phyloP scores from a whole-genome alignment of 2,113 vertebrate species.

The Haemorhous mexicanus region DNA sequence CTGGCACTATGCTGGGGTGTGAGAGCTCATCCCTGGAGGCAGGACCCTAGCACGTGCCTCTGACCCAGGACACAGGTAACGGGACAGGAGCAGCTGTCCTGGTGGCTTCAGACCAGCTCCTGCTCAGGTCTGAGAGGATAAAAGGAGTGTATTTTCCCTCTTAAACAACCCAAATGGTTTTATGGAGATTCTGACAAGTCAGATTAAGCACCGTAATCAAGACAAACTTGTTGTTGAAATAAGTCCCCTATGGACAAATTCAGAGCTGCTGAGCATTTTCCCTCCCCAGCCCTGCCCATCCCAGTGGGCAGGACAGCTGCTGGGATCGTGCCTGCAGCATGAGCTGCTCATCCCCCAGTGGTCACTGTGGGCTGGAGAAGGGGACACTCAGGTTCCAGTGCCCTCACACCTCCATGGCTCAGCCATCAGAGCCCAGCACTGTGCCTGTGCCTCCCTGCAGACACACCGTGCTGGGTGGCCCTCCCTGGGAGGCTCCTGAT shows the following conservation, averaged over 20 bases:
- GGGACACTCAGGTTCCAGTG: neutral
- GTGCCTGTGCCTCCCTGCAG: fast-evolving
- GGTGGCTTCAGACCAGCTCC: neutral
- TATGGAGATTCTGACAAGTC: slow-evolving; percentile 20
- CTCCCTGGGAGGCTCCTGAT: neutral
- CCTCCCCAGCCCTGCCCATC: fast-evolving
- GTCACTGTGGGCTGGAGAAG: neutral
- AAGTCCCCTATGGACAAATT: neutral
- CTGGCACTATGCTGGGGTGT: neutral
- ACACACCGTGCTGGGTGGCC: fast-evolving
- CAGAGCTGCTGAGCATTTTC: neutral
- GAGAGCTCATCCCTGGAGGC: neutral
- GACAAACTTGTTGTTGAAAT: slow-evolving; percentile 50
- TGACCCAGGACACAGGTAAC: neutral
- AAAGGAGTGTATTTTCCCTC: neutral
- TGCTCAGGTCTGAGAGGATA: neutral
- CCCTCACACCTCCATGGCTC: fast-evolving
- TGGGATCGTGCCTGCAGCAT: neutral
- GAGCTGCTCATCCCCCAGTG: neutral
- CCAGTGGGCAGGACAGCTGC: neutral
- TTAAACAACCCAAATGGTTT: neutral
- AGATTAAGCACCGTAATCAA: slow-evolving; percentile 35
- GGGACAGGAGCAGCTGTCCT: neutral
- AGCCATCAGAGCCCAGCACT: fast-evolving
- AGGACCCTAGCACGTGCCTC: fast-evolving